Evolutionary conservation across 2,888 invertebrate genomes (phyloP).

Genomic region (Monopis laevigella): DNA sequence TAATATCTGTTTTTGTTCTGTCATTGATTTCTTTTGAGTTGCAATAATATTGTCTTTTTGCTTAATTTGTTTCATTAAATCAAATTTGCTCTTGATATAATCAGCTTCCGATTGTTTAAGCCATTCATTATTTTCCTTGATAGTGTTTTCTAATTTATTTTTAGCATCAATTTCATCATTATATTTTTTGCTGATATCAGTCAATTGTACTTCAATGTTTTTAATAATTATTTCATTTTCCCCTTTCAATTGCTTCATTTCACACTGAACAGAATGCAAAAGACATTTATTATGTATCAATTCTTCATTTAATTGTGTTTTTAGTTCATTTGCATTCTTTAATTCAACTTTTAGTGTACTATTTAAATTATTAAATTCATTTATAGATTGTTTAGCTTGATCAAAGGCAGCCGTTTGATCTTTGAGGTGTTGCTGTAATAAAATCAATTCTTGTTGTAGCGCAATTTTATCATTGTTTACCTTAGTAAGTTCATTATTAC

Average conservation of each 20-base stretch:
- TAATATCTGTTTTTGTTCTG: neutral
- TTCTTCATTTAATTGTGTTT: too few relatives aligned
- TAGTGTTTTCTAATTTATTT: neutral
- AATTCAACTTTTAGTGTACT: neutral
- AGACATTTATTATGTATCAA: too few relatives aligned
- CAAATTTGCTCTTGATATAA: neutral
- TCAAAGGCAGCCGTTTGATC: neutral
- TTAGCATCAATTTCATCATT: neutral
- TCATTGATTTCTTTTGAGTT: neutral
- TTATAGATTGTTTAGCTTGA: neutral
- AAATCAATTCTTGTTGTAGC: slow-evolving; percentile 26
- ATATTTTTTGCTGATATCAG: neutral
- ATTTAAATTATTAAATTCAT: neutral
- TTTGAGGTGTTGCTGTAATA: neutral
- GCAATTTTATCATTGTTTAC: too few relatives aligned
- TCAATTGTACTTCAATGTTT: neutral
- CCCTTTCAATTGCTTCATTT: neutral
- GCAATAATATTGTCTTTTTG: neutral
- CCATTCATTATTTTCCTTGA: neutral
- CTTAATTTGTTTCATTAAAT: neutral
- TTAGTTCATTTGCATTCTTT: too few relatives aligned
- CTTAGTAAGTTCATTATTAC: too few relatives aligned
- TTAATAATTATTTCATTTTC: neutral
- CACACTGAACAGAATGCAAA: too few relatives aligned
- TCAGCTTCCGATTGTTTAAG: neutral